Base-by-base conservation (phyloP, 2,888 invertebrate genomes). In the Mycalesis mineus region DNA sequence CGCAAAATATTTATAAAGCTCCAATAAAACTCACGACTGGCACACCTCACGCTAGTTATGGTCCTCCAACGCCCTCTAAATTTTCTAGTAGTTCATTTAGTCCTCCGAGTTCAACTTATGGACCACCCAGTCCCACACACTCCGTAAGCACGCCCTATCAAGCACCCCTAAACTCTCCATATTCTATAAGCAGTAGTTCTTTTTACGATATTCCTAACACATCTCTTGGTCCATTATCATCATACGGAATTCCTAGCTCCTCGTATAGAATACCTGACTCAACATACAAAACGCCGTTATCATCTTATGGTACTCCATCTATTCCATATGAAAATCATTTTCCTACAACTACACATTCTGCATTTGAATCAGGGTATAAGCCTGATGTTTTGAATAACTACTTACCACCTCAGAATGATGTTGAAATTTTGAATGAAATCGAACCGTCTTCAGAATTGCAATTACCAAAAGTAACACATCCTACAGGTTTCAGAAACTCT, bases 401-500 rank as follows among this genome's bases (percentile, higher is more conserved):
- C 54, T 65, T 78, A 37, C 76, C 77, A 13, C 70, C 70, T 37
- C 72, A 77, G 54, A 79, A 64, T 65, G 74, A 82, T 53, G 68
- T 77, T 3, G 78, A 82, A 58, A 63, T 74, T 50, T 66, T 82
- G 31, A 72, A 72, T 52, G 68, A 76, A 56, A 66, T 74, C 45
- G 68, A 70, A 62, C 77, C 80, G 29, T 64, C 71, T 36, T 66
- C 60, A 49, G 76, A 83, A 45, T 74, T 80, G 63, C 75, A 84
- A 67, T 67, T 88, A 47, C 89, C 89, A 7, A 84, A 82, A 68
- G 77, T 84, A 9, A 73, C 81, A 44, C 67, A 72, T 48, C 84
- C 86, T 8, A 75, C 78, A 1, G 75, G 77, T 17, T 88, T 89
- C 63, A 84, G 74, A 68, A 89, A 89, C 69, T 89, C 89, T 11